Base-by-base conservation (phyloP, 2,888 invertebrate species). In the Linnaemya vulpina region DNA sequence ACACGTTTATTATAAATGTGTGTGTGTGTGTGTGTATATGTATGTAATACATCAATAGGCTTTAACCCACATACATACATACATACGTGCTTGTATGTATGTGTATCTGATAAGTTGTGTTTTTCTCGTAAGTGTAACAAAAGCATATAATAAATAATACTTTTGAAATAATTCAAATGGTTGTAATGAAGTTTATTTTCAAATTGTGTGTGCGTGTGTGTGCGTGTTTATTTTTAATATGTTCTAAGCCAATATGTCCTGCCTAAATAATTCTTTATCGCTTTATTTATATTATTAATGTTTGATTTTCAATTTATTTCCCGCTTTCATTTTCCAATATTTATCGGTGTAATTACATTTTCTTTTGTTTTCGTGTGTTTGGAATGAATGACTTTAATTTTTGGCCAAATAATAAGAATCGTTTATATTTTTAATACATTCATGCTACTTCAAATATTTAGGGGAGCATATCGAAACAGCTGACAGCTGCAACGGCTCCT, bases 101-200 rank as follows among this genome's bases (percentile, higher is more conserved):
- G 30, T 30, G 5, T 5, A 30, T 62, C 49, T 62, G 46, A 60
- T n/a, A 38, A 38, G 1, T n/a, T n/a, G 11, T 10, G 20, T 46
- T 35, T 49, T 68, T 30, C 62, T 10, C 38, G 40, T 70, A 25
- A 60, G 25, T 78, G 25, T 78, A 4, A 38, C n/a, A 68, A 68
- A 35, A 49, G n/a, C 38, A 25, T 1, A 43, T 3, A 30, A n/a
- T 8, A 58, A 1, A 35, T 40, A 40, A 65, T 10, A 10, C 3
- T 40, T 13, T 70, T n/a, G 11, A 40, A 68, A 51, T 22, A 20
- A 22, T 71, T 62, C 13, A 62, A 20, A 35, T 40, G 49, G 11
- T 67, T 46, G 15, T 70, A 38, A 38, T 58, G 35, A 58, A 67
- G 30, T 22, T 63, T 75, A 22, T 76, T 40, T 22, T 58, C 10